Percentiles rank a stretch among this genome's conserved stretches.
Conservation (phyloP, 2,797 vertebrate genomes). For the Sebastes glaucus region DNA sequence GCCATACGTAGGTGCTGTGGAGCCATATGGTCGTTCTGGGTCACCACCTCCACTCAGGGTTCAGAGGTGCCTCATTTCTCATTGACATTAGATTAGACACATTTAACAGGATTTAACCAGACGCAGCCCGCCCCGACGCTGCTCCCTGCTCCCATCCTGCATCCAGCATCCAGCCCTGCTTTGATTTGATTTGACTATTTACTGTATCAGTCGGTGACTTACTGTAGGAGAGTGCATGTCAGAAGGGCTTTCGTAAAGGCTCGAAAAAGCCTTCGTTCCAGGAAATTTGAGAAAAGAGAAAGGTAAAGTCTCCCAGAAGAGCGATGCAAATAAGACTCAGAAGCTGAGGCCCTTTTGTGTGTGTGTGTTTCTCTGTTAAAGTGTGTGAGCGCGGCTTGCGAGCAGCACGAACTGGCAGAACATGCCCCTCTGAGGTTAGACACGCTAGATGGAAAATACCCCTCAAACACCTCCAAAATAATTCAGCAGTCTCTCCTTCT, state of each 20-base stretch:
- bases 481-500: slow-evolving; percentile 49
- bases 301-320: slow-evolving; percentile 34
- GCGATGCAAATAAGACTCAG: slow-evolving; percentile 41
- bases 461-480: slow-evolving; percentile 60
- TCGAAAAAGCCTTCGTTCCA: slow-evolving; percentile 26
- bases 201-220: background rate
- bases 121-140: slow-evolving; percentile 18
- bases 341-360: slow-evolving; percentile 9
- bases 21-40: slow-evolving; percentile 67
- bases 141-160: background rate
- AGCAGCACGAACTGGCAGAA: slow-evolving; percentile 48
- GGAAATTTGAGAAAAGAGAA: slow-evolving; percentile 44
- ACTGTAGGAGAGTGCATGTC: slow-evolving; percentile 3
- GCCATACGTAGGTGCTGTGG: slow-evolving; percentile 35
- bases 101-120: slow-evolving; percentile 52
- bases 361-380: background rate
- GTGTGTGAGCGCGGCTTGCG: slow-evolving; percentile 23
- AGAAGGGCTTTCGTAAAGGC: slow-evolving; percentile 18
- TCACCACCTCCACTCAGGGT: slow-evolving; percentile 62
- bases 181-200: slow-evolving; percentile 35
- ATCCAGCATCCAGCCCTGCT: background rate
- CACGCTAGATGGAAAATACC: slow-evolving; percentile 59
- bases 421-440: slow-evolving; percentile 57
- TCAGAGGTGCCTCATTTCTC: slow-evolving; percentile 64
- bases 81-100: slow-evolving; percentile 66